phyloP scores from a whole-genome alignment of 2,888 invertebrate species.

The Alviniconcha strummeri region DNA sequence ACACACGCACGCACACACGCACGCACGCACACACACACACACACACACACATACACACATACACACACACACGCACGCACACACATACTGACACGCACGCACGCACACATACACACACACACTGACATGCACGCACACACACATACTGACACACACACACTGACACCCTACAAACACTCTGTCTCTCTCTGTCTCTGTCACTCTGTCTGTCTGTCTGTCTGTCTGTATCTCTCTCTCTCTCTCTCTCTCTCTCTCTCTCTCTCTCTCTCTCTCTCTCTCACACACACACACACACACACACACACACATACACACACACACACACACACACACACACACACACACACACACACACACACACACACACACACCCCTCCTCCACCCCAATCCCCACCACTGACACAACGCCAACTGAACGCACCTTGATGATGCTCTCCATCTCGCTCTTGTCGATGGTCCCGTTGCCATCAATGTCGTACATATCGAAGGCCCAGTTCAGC shows the following conservation, averaged over 20 bases:
- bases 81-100: slow-evolving; percentile 18
- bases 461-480: slow-evolving; percentile 74
- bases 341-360: not conserved
- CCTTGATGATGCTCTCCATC: slow-evolving; percentile 73
- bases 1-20: no score
- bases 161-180: no score
- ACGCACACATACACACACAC: slow-evolving; percentile 15
- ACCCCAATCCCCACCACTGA: not conserved
- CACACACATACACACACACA: no score
- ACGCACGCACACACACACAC: slow-evolving; percentile 3
- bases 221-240: no score
- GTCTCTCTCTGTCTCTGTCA: no score
- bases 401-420: slow-evolving; percentile 41
- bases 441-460: slow-evolving; percentile 73
- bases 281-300: not conserved
- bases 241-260: no score
- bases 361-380: not conserved
- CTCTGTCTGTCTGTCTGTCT: no score
- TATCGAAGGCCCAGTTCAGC: slow-evolving; percentile 73
- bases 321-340: no score
- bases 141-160: not conserved
- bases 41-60: slow-evolving; percentile 4
- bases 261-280: no score
- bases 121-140: no score
- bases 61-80: slow-evolving; percentile 12